Percentiles rank a stretch among this genome's conserved stretches.
phyloP scores from a whole-genome alignment of 2,797 vertebrate genomes.

The Sebastolobus altivelis region DNA sequence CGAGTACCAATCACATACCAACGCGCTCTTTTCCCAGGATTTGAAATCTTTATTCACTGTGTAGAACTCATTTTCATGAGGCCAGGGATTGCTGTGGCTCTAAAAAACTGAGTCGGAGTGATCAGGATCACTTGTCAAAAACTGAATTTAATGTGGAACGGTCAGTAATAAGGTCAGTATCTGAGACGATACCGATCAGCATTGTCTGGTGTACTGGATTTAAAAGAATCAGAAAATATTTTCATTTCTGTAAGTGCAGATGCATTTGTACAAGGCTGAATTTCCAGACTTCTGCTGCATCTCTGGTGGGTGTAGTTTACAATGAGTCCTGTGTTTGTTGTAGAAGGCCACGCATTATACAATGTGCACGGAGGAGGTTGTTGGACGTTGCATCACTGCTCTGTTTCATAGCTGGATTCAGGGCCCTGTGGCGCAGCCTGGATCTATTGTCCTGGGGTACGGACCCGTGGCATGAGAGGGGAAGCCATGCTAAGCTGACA shows the following conservation, averaged over 20 bases:
- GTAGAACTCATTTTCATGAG: not conserved
- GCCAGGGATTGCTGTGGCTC: not conserved
- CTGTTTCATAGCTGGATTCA: constrained; percentile 52
- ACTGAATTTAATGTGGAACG: not conserved
- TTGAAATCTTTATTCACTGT: not conserved
- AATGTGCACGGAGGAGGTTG: constrained; percentile 40
- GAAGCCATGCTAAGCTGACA: constrained; percentile 43
- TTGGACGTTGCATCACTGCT: constrained; percentile 57
- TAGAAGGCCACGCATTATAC: constrained; percentile 31
- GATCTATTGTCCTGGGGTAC: constrained; percentile 61
- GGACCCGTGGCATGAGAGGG: constrained; percentile 55
- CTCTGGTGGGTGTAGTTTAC: constrained; percentile 13
- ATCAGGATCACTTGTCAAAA: not conserved
- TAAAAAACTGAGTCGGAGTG: not conserved
- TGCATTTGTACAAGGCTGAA: not conserved
- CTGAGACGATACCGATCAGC: not conserved
- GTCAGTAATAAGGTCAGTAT: not conserved
- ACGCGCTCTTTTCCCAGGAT: not conserved
- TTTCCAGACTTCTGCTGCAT: constrained; percentile 23
- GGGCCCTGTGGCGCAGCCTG: constrained; percentile 40
- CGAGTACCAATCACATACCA: not conserved
- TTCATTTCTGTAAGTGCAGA: not conserved
- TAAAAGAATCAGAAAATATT: not conserved
- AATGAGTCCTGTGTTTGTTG: constrained; percentile 38
- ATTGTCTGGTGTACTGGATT: not conserved